Evolutionary conservation across 2,797 vertebrate genomes (phyloP).

Genomic region (Crossoptilon crossoptilon): DNA sequence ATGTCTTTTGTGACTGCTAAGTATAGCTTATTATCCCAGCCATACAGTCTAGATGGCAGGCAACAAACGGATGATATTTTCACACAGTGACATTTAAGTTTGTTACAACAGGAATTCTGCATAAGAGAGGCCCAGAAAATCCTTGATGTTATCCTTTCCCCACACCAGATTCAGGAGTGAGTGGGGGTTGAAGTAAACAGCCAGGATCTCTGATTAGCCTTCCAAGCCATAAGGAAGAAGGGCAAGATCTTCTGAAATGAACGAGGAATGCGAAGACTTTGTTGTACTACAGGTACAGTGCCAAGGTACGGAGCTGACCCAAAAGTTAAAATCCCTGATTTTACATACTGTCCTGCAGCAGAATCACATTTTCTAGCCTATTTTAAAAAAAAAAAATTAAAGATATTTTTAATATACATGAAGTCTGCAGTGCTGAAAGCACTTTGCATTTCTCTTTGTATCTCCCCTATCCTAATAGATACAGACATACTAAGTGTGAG

Average conservation of each 20-base stretch:
- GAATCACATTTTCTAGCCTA: not conserved
- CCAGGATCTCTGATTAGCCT: not conserved
- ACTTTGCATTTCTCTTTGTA: not conserved
- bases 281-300: not conserved
- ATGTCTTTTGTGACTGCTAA: not conserved
- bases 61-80: not conserved
- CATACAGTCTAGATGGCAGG: not conserved
- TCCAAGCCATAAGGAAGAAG: not conserved
- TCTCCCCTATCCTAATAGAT: not conserved
- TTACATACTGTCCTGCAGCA: not conserved
- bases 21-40: not conserved
- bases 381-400: not conserved
- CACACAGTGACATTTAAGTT: not conserved
- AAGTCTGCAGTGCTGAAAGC: not conserved
- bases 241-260: rapidly evolving
- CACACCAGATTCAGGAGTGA: not conserved
- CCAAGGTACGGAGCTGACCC: not conserved
- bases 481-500: not conserved
- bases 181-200: not conserved
- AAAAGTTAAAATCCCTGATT: not conserved
- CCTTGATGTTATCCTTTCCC: not conserved
- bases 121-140: not conserved
- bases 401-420: not conserved
- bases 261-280: not conserved
- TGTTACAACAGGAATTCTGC: not conserved